phyloP scores from a whole-genome alignment of 2,888 invertebrate species.

The Macrophya alboannulata region DNA sequence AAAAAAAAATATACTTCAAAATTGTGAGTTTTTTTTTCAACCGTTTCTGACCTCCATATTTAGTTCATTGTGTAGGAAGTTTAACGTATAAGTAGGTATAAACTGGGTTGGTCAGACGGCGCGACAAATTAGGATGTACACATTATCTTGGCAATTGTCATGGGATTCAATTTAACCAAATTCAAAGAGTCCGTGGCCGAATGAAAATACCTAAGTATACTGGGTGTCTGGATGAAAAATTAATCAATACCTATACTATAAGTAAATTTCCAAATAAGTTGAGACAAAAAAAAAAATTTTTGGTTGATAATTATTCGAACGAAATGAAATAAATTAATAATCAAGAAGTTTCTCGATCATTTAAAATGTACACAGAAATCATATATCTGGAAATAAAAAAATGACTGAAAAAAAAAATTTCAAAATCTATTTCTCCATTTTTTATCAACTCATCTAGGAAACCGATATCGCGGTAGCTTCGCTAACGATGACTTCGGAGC shows the following conservation, averaged over 20 bases:
- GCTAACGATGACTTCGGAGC: slow-evolving; percentile 94
- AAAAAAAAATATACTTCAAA: too few species aligned
- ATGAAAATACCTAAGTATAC: background rate
- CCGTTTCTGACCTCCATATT: background rate
- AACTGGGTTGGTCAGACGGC: slow-evolving; percentile 28
- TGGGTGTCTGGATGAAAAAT: background rate
- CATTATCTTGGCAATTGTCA: slow-evolving; percentile 48
- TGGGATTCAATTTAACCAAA: slow-evolving; percentile 48
- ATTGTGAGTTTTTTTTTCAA: too few species aligned
- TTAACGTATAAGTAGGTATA: slow-evolving; percentile 25
- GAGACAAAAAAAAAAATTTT: too few species aligned
- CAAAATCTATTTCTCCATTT: background rate
- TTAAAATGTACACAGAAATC: too few species aligned
- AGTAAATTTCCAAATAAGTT: too few species aligned
- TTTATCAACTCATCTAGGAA: slow-evolving; percentile 81
- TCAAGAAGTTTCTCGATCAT: too few species aligned
- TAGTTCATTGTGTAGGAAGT: slow-evolving; percentile 21
- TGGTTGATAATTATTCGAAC: too few species aligned
- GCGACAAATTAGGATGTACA: slow-evolving; percentile 51
- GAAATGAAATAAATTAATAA: background rate
- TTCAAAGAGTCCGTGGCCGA: background rate
- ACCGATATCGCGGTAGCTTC: slow-evolving; percentile 92
- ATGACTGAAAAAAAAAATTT: background rate
- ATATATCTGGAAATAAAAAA: background rate
- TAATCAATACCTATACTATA: background rate